A percentile compares a stretch with the other conserved stretches of the same genome.
Conservation (phyloP, 2,113 vertebrate species). For the Odocoileus hemionus region DNA sequence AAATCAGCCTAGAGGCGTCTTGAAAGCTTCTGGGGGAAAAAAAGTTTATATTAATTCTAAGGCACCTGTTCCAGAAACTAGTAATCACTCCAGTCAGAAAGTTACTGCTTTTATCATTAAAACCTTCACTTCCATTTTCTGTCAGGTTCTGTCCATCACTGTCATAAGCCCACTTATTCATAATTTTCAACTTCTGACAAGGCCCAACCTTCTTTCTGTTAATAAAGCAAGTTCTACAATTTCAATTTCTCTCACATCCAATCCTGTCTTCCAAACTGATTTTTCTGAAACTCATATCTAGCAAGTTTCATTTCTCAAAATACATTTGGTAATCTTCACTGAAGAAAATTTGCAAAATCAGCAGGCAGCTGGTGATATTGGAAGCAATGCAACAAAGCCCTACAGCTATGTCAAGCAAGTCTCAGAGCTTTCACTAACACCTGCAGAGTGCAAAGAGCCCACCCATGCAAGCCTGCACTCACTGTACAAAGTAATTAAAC, state of each 20-base stretch:
- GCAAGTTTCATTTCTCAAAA: constrained; percentile 65
- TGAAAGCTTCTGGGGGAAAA: neutral
- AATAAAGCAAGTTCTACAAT: constrained; percentile 27
- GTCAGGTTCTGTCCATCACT: neutral
- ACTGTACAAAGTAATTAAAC: constrained; percentile 64
- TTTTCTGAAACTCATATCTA: constrained; percentile 43
- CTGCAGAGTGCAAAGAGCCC: constrained; percentile 65
- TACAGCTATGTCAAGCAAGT: neutral
- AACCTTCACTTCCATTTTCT: neutral
- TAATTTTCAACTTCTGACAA: constrained; percentile 34
- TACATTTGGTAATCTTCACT: constrained; percentile 64
- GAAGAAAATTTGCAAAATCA: constrained; percentile 70
- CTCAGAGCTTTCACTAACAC: constrained; percentile 58
- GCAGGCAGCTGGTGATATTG: constrained; percentile 69
- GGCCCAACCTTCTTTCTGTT: neutral
- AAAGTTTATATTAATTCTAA: neutral
- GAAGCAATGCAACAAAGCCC: constrained; percentile 69
- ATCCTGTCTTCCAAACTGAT: constrained; percentile 8
- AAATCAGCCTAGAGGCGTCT: neutral
- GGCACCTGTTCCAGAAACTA: neutral
- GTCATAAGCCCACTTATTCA: neutral
- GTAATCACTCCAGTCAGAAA: constrained; percentile 1
- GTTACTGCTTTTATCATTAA: constrained; percentile 24
- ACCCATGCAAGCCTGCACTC: constrained; percentile 26
- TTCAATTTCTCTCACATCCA: constrained; percentile 31